A percentile compares a stretch with the other conserved stretches of the same genome.
These are phyloP conservation scores for Dryobates pubescens DNA, from an alignment of 2,797 vertebrate species.

Conservation along the genomic window DNA sequence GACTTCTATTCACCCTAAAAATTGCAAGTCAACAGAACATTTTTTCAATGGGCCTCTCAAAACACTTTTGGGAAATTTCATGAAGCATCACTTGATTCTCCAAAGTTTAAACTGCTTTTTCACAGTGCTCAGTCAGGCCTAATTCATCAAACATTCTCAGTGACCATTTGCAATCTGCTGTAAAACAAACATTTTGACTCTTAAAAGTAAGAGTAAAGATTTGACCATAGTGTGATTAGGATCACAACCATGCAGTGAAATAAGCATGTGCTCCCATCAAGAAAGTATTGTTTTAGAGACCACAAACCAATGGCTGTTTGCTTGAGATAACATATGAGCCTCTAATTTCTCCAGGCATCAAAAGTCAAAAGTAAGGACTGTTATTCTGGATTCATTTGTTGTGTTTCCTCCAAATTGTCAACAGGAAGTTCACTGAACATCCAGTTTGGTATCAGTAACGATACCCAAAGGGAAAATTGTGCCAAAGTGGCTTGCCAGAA, in stretches of 20 bases:
- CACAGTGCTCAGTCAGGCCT: not conserved
- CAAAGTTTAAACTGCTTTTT: not conserved
- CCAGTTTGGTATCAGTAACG: not conserved
- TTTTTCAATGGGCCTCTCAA: not conserved
- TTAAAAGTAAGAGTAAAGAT: not conserved
- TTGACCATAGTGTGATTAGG: not conserved
- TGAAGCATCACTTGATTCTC: not conserved
- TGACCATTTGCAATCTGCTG: not conserved
- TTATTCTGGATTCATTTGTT: not conserved
- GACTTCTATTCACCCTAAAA: not conserved
- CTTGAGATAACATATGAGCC: not conserved
- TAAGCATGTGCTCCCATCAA: not conserved
- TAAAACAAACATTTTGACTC: not conserved
- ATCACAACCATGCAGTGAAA: not conserved
- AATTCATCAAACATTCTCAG: not conserved
- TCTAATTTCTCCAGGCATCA: not conserved
- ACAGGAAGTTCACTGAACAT: not conserved
- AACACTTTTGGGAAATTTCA: not conserved
- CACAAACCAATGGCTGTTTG: not conserved
- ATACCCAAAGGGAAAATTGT: not conserved
- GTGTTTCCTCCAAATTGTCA: not conserved
- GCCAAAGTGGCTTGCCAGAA: not conserved
- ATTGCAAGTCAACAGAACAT: not conserved
- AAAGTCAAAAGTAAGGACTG: not conserved
- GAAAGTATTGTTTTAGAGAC: not conserved